Base-by-base conservation (phyloP, 2,113 vertebrate species). In the Murina feae region DNA sequence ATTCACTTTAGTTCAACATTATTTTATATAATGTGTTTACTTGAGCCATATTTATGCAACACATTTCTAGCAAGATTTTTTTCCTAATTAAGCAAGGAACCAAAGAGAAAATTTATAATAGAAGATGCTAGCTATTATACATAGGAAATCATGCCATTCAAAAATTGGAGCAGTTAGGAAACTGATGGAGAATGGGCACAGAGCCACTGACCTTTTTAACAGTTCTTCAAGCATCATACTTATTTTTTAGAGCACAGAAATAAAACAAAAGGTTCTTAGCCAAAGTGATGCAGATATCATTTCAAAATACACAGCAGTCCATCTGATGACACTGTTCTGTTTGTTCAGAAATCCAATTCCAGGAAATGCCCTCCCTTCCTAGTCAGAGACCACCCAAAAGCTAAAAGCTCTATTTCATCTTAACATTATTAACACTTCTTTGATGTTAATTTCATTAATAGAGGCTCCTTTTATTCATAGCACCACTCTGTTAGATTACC, bases 231-330 rank as follows among this genome's bases (percentile, higher is more conserved):
- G 86, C 55, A 91, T 90, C 78, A 86, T 55, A 80, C 37, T 76
- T 93, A 74, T 96, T 92, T 86, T 86, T 96, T 92, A 90, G 74
- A 95, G 65, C 89, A 86, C 71, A 89, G 91, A 94, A 91, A 96
- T 83, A 47, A 86, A 95, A 90, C 89, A 60, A 94, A 95, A 83
- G 44, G 17, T 75, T 89, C 87, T 94, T 92, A 96, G 58, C 32
- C 89, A 91, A 75, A 93, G 84, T 30, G n/a, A 96, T 85, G 92
- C 37, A 86, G 90, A 96, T 92, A 89, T n/a, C 16, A 69, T 93
- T 92, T 87, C 39, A 78, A 93, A 97, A 87, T 5, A 84, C 60
- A 86, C 69, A 85, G 58, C 44, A 75, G 89, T 90, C 86, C 16
- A 32, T 94, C 91, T 94, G 83, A 66, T 32, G 53, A 37, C 37